These are phyloP conservation scores for Cacatua alba DNA, from an alignment of 2,113 vertebrate genomes.

Conservation along the genomic window DNA sequence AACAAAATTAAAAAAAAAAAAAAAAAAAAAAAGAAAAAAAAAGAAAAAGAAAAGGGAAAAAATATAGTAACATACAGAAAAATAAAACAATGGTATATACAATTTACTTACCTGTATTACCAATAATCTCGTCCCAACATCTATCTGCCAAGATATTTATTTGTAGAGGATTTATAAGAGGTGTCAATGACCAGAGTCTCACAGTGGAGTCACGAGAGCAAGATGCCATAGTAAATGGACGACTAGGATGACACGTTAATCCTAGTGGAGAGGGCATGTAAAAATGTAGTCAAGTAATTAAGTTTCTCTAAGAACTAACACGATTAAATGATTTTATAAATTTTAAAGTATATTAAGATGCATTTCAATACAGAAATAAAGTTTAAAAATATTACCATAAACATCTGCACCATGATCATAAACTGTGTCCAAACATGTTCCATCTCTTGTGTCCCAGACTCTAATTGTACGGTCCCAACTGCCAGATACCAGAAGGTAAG, in stretches of 20 bases:
- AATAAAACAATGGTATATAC: not conserved
- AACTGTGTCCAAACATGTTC: constrained; percentile 90
- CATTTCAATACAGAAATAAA: not conserved
- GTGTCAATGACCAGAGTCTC: constrained; percentile 92
- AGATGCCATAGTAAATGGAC: constrained; percentile 96
- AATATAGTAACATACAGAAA: not conserved
- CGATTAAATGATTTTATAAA: not conserved
- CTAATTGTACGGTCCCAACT: constrained; percentile 97
- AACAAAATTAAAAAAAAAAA: too few species aligned
- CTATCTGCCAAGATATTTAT: constrained; percentile 87
- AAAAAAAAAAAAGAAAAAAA: too few species aligned
- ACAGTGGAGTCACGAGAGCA: constrained; percentile 97
- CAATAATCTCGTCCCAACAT: constrained; percentile 91
- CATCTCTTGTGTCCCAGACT: constrained; percentile 95
- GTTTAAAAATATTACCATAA: constrained; percentile 82
- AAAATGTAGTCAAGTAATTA: not conserved
- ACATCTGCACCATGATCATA: constrained; percentile 96
- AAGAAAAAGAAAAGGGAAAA: not conserved
- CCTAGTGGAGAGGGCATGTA: constrained; percentile 71
- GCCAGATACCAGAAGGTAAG: constrained; percentile 93
- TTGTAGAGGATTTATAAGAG: constrained; percentile 88
- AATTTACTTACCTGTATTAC: constrained; percentile 85
- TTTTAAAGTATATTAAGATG: not conserved
- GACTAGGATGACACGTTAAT: constrained; percentile 89
- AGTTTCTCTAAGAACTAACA: not conserved